A percentile compares a stretch with the other conserved stretches of the same genome.
phyloP scores from a whole-genome alignment of 2,113 vertebrate genomes.

The Edolisoma coerulescens region DNA sequence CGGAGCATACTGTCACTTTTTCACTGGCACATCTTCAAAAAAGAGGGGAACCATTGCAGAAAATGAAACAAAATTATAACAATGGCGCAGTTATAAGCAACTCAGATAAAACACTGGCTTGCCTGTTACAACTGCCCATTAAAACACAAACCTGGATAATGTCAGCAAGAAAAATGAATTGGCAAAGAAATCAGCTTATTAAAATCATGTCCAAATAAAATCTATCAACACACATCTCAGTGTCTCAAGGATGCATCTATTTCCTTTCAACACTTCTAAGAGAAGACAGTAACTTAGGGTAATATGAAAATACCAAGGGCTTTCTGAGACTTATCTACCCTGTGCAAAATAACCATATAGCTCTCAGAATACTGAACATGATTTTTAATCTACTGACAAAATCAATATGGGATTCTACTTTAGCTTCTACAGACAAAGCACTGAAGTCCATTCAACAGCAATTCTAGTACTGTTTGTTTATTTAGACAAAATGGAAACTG shows the following conservation, averaged over 20 bases:
- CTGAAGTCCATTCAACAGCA: background rate
- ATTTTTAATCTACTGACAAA: background rate
- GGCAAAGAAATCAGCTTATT: background rate
- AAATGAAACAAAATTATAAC: background rate
- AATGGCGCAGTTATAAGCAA: background rate
- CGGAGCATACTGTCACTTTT: background rate
- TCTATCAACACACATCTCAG: background rate
- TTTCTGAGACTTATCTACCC: slow-evolving; percentile 1
- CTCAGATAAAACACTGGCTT: background rate
- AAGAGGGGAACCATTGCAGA: background rate
- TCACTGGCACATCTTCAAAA: background rate
- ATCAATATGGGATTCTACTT: background rate
- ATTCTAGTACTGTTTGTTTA: background rate
- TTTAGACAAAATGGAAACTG: background rate
- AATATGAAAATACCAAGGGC: slow-evolving; percentile 11
- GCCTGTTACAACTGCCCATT: background rate
- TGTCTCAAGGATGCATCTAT: background rate
- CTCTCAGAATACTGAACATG: background rate
- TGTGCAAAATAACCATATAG: background rate
- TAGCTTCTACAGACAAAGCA: background rate
- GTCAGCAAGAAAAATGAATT: slow-evolving; percentile 11
- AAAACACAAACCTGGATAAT: background rate
- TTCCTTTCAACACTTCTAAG: background rate
- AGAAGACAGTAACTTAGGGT: background rate
- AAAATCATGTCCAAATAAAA: background rate